Conservation (phyloP, 2,797 vertebrate genomes). For the Cyclopterus lumpus region DNA sequence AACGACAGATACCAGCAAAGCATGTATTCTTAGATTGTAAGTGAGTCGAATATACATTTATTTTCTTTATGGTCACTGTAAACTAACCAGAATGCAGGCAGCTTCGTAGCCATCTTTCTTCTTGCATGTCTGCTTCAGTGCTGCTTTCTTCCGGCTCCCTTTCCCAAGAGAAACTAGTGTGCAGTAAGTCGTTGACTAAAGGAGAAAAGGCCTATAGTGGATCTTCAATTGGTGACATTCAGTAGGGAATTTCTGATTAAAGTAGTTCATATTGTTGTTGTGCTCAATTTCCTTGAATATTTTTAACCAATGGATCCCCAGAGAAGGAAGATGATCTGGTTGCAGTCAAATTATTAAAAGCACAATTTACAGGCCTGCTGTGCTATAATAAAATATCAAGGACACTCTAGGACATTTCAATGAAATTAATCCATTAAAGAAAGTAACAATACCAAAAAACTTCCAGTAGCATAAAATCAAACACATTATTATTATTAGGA, state of each 20-base stretch:
- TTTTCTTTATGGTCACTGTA: not conserved
- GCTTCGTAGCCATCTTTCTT: not conserved
- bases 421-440: not conserved
- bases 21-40: not conserved
- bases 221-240: not conserved
- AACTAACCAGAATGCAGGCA: not conserved
- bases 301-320: not conserved
- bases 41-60: not conserved
- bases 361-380: not conserved
- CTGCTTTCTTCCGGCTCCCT: not conserved
- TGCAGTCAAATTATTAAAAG: not conserved
- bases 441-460: not conserved
- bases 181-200: not conserved
- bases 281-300: not conserved
- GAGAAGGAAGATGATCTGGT: not conserved
- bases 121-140: not conserved
- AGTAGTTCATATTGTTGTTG: not conserved
- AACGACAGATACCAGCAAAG: constrained; percentile 2
- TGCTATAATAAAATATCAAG: too few relatives aligned
- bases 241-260: not conserved
- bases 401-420: not conserved
- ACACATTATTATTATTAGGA: too few relatives aligned
- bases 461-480: not conserved
- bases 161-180: not conserved
- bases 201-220: not conserved